phyloP scores from a whole-genome alignment of 2,888 invertebrate genomes.

The Drosophila planitibia region DNA sequence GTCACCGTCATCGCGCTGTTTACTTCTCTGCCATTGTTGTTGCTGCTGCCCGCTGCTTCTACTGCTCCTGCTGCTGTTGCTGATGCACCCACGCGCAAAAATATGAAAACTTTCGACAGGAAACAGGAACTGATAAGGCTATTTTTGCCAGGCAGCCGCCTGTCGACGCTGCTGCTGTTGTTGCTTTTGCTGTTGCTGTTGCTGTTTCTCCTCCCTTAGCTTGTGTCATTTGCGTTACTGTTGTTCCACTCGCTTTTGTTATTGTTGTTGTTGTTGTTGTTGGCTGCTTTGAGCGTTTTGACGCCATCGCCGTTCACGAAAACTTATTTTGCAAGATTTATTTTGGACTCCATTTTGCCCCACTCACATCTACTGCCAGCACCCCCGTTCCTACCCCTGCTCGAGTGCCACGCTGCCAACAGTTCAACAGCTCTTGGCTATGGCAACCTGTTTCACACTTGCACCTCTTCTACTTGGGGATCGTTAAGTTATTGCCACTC shows the following conservation, averaged over 20 bases:
- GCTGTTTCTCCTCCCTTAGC: constrained; percentile 31
- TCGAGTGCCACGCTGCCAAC: constrained; percentile 7
- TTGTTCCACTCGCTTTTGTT: constrained; percentile 37
- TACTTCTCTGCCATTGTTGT: constrained; percentile 62
- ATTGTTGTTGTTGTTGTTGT: constrained; percentile 25
- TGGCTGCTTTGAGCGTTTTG: constrained; percentile 57
- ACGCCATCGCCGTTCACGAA: constrained; percentile 51
- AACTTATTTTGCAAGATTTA: constrained; percentile 78
- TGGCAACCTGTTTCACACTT: constrained; percentile 31
- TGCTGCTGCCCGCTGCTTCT: constrained; percentile 27
- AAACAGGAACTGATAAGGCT: constrained; percentile 85
- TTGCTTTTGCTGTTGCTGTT: constrained; percentile 9
- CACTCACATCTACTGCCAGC: neutral
- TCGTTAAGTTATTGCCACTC: constrained; percentile 72
- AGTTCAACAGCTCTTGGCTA: constrained; percentile 10
- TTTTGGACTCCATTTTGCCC: constrained; percentile 37
- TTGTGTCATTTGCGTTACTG: constrained; percentile 64
- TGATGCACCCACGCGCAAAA: constrained; percentile 72
- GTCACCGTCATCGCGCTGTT: constrained; percentile 59
- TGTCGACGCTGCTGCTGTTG: constrained; percentile 39
- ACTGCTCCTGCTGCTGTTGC: constrained; percentile 21
- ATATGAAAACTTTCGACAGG: constrained; percentile 85
- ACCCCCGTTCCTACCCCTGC: neutral
- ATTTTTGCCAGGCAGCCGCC: constrained; percentile 78
- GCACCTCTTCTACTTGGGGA: constrained; percentile 37